Evolutionary conservation across 2,113 vertebrate genomes (phyloP).

Genomic region (Numenius arquata): DNA sequence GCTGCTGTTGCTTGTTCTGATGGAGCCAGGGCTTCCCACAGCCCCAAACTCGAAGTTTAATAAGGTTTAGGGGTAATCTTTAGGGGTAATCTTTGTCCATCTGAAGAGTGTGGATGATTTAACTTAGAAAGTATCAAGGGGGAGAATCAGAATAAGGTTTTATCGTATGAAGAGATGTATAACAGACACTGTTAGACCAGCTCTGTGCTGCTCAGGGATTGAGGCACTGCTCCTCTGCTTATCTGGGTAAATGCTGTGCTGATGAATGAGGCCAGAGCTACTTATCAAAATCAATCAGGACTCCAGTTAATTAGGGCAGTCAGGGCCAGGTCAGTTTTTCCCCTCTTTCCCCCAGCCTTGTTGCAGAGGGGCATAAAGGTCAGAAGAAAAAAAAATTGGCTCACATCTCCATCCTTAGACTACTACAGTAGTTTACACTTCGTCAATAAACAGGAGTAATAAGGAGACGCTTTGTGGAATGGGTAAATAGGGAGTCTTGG

Average conservation of each 20-base stretch:
- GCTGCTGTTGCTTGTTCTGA: not conserved
- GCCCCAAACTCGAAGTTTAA: not conserved
- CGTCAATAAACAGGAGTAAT: constrained; percentile 9
- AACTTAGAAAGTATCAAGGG: not conserved
- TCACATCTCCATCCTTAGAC: not conserved
- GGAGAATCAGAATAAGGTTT: not conserved
- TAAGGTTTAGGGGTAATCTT: not conserved
- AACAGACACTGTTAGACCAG: not conserved
- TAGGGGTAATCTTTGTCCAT: not conserved
- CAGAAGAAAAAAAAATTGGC: not conserved
- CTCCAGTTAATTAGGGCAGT: not conserved
- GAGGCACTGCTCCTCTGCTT: not conserved
- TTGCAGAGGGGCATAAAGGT: not conserved
- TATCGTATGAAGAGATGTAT: fast-evolving
- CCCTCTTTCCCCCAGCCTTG: not conserved
- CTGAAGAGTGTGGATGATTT: not conserved
- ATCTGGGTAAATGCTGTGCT: not conserved
- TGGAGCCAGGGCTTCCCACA: not conserved
- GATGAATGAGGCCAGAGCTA: not conserved
- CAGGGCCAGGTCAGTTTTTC: not conserved
- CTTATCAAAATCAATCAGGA: constrained; percentile 2
- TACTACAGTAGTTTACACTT: not conserved
- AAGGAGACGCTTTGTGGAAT: not conserved
- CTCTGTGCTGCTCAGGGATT: not conserved
- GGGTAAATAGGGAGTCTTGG: not conserved